Conservation (phyloP, 2,113 vertebrate genomes). For the Gadus chalcogrammus region DNA sequence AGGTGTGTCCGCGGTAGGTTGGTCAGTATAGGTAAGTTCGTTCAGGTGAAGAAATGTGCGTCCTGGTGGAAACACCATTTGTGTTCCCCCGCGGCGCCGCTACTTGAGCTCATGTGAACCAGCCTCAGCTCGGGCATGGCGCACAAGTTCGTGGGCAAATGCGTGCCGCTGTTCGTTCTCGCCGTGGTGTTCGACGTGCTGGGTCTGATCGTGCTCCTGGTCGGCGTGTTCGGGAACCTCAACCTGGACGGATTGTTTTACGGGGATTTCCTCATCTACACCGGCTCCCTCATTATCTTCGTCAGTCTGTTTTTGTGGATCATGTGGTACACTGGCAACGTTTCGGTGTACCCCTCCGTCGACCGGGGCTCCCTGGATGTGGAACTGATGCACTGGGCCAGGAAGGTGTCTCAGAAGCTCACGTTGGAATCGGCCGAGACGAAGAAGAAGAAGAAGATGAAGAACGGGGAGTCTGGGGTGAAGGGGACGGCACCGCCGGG, state of each 20-base stretch:
- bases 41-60: conserved; percentile 34
- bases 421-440: conserved; percentile 46
- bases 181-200: conserved; percentile 58
- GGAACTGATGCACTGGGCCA: conserved; percentile 64
- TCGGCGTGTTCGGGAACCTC: conserved; percentile 74
- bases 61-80: conserved; percentile 17
- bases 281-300: conserved; percentile 70
- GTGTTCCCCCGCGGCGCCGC: neutral
- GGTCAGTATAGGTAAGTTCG: neutral
- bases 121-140: conserved; percentile 48
- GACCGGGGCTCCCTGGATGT: conserved; percentile 41
- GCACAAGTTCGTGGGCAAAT: conserved; percentile 57
- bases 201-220: conserved; percentile 59
- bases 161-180: conserved; percentile 57
- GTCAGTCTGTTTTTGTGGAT: conserved; percentile 75
- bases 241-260: conserved; percentile 59
- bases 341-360: conserved; percentile 25
- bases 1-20: neutral
- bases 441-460: conserved; percentile 7
- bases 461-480: neutral
- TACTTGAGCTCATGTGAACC: neutral
- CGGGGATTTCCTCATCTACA: conserved; percentile 77
- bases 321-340: conserved; percentile 74
- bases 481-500: conserved; percentile 27
- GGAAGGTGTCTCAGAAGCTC: conserved; percentile 65